A percentile compares a stretch with the other conserved stretches of the same genome.
Evolutionary conservation across 2,888 invertebrate species (phyloP).

Genomic region (Rhamnusium bicolor): DNA sequence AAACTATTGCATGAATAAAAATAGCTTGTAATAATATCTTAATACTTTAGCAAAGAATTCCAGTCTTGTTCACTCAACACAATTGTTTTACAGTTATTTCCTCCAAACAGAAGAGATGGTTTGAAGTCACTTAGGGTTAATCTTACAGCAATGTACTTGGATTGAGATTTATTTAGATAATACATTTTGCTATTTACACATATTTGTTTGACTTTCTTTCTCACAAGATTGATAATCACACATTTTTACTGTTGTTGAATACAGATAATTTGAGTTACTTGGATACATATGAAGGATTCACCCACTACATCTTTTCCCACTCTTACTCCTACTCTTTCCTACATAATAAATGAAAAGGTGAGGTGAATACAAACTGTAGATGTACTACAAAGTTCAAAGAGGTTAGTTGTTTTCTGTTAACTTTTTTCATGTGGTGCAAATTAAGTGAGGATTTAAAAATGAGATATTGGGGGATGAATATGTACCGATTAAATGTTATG

Average conservation of each 20-base stretch:
- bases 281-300: background rate
- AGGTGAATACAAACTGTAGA: background rate
- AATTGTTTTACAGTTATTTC: slow-evolving; percentile 5
- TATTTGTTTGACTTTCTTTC: background rate
- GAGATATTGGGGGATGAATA: slow-evolving; percentile 10
- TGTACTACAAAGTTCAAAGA: background rate
- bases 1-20: no score
- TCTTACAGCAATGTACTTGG: background rate
- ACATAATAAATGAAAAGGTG: background rate
- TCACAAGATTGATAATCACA: slow-evolving; percentile 10
- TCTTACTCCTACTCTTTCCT: background rate
- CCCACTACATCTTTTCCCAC: background rate
- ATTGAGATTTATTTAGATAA: slow-evolving; percentile 6
- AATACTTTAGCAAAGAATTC: no score
- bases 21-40: no score
- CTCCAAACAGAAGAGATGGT: slow-evolving; percentile 10
- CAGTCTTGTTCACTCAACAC: slow-evolving; percentile 16
- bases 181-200: background rate
- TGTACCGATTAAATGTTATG: background rate
- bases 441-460: slow-evolving; percentile 2
- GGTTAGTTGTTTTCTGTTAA: background rate
- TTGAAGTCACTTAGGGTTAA: slow-evolving; percentile 1
- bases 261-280: background rate
- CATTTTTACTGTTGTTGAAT: background rate
- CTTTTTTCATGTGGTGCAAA: slow-evolving; percentile 1